Evolutionary conservation across 2,888 invertebrate genomes (phyloP).

Genomic region (Diabrotica balteata): DNA sequence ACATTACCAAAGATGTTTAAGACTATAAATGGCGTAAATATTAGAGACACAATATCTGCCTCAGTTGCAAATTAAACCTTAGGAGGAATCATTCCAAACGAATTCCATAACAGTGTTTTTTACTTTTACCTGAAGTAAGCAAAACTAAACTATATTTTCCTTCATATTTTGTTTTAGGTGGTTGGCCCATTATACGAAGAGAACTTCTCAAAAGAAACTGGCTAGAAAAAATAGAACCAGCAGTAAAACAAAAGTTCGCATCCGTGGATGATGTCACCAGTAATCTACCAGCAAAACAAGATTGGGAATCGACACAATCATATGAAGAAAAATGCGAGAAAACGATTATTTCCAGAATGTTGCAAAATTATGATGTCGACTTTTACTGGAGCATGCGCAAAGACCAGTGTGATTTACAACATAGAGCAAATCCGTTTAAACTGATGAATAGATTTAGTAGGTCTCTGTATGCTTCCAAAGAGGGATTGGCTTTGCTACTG

Average conservation of each 20-base stretch:
- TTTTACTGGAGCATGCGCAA: slow-evolving; percentile 90
- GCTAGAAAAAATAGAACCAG: slow-evolving; percentile 70
- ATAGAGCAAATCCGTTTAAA: slow-evolving; percentile 69
- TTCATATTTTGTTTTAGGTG: slow-evolving; percentile 58
- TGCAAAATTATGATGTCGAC: slow-evolving; percentile 81
- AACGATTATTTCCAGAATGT: slow-evolving; percentile 72
- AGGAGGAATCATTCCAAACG: no score
- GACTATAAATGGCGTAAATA: no score
- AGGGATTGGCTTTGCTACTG: slow-evolving; percentile 79
- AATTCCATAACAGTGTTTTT: no score
- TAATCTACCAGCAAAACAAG: slow-evolving; percentile 56
- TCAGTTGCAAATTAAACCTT: no score
- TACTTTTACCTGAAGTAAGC: no score
- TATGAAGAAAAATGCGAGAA: slow-evolving; percentile 72
- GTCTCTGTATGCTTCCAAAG: slow-evolving; percentile 92
- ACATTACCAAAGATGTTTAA: no score
- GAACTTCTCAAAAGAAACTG: slow-evolving; percentile 76
- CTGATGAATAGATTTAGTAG: slow-evolving; percentile 83
- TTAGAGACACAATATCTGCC: no score
- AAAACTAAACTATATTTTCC: no score
- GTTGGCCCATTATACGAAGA: slow-evolving; percentile 74
- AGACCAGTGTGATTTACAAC: slow-evolving; percentile 79
- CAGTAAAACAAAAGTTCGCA: slow-evolving; percentile 36
- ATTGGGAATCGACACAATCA: slow-evolving; percentile 56
- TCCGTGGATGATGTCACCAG: slow-evolving; percentile 54